Evolutionary conservation across 1,140 invertebrate species (phyloP).

Genomic region (Stegodyphus dumicola): DNA sequence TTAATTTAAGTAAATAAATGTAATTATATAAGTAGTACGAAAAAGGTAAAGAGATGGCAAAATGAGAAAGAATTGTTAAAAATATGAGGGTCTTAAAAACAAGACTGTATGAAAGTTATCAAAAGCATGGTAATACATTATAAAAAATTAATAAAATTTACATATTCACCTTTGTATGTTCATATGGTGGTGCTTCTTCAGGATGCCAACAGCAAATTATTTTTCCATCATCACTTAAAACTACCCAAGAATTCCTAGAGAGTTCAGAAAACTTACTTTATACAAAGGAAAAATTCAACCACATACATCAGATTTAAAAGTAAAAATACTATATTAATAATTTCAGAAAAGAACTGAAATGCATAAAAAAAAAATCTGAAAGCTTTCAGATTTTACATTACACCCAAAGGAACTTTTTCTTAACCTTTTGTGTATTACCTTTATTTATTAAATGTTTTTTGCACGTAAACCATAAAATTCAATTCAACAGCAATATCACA

Average conservation of each 20-base stretch:
- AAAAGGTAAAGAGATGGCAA: background rate
- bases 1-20: background rate
- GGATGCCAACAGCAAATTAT: slow-evolving; percentile 90
- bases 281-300: too few relatives aligned
- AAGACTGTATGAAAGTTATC: background rate
- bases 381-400: too few relatives aligned
- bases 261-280: too few relatives aligned
- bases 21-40: background rate
- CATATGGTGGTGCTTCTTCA: slow-evolving; percentile 83
- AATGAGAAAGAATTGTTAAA: background rate
- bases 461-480: too few relatives aligned
- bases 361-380: too few relatives aligned
- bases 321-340: too few relatives aligned
- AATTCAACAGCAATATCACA: too few relatives aligned
- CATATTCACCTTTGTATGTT: slow-evolving; percentile 74
- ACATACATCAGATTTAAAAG: too few relatives aligned
- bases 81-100: background rate
- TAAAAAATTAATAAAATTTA: background rate
- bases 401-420: too few relatives aligned
- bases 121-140: background rate
- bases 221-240: slow-evolving; percentile 75
- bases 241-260: slow-evolving; percentile 40
- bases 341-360: too few relatives aligned
- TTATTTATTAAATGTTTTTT: too few relatives aligned
- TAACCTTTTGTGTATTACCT: too few relatives aligned